phyloP scores from a whole-genome alignment of 2,797 vertebrate species.

The Cygnus olor region DNA sequence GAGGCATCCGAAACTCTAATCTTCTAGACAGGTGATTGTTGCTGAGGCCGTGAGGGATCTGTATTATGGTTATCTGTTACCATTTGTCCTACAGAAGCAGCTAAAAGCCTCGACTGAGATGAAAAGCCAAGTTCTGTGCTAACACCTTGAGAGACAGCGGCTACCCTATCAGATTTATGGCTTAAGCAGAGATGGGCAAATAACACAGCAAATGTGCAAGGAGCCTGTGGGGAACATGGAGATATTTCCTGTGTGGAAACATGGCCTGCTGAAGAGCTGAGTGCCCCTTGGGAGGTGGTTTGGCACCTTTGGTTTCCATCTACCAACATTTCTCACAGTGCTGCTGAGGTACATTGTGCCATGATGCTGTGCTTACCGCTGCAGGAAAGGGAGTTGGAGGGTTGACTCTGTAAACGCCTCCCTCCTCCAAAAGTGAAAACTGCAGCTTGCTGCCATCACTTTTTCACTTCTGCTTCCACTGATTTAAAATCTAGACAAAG shows the following conservation, averaged over 20 bases:
- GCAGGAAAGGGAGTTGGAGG: background rate
- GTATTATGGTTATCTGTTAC: background rate
- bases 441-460: background rate
- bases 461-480: background rate
- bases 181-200: background rate
- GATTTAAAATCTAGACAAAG: background rate
- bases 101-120: background rate
- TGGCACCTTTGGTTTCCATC: background rate
- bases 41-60: background rate
- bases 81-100: background rate
- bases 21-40: background rate
- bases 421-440: background rate
- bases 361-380: background rate
- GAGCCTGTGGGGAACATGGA: background rate
- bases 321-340: background rate
- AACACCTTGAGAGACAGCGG: background rate
- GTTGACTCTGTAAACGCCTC: background rate
- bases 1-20: background rate
- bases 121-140: background rate
- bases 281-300: background rate
- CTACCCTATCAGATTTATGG: background rate
- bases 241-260: background rate
- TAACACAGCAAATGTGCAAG: background rate
- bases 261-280: background rate
- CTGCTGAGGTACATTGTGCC: background rate